Percentiles rank a stretch among this genome's conserved stretches.
These are phyloP conservation scores for Muscicapa adusta DNA, from an alignment of 2,113 vertebrate species.

Conservation along the genomic window DNA sequence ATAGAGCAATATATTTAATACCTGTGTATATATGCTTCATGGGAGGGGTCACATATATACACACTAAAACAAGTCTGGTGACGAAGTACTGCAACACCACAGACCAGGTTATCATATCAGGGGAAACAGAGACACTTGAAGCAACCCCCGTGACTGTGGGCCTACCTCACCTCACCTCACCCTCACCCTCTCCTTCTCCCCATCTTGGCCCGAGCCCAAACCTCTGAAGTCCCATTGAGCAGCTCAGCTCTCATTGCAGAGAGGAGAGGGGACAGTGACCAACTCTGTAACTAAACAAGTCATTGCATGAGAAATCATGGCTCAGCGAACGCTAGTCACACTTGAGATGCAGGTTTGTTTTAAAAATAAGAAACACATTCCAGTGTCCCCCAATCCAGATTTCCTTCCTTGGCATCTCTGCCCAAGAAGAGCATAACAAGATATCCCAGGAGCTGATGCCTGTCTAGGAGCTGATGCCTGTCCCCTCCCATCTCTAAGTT, in stretches of 20 bases:
- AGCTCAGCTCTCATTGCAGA: neutral
- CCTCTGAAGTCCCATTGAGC: neutral
- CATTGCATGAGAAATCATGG: neutral
- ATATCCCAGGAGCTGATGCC: neutral
- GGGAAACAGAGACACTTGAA: slow-evolving; percentile 51
- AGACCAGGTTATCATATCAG: slow-evolving; percentile 66
- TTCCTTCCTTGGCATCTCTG: neutral
- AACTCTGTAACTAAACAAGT: neutral
- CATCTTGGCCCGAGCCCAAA: accelerated
- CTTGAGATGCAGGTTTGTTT: slow-evolving; percentile 17
- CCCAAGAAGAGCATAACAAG: neutral
- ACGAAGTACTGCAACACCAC: slow-evolving; percentile 77
- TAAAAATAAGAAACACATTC: neutral
- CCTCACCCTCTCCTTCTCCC: neutral
- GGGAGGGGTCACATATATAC: slow-evolving; percentile 79
- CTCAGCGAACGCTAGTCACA: neutral
- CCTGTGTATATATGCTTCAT: slow-evolving; percentile 81
- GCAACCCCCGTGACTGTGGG: neutral
- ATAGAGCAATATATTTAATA: slow-evolving; percentile 84
- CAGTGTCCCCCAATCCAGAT: neutral
- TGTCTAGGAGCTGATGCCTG: neutral
- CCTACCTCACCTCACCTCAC: neutral
- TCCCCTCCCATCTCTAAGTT: neutral
- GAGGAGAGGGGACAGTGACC: neutral
- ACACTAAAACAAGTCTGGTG: slow-evolving; percentile 79